Evolutionary conservation across 2,797 vertebrate species (phyloP).

Genomic region (Mormyrus proboscirostris): DNA sequence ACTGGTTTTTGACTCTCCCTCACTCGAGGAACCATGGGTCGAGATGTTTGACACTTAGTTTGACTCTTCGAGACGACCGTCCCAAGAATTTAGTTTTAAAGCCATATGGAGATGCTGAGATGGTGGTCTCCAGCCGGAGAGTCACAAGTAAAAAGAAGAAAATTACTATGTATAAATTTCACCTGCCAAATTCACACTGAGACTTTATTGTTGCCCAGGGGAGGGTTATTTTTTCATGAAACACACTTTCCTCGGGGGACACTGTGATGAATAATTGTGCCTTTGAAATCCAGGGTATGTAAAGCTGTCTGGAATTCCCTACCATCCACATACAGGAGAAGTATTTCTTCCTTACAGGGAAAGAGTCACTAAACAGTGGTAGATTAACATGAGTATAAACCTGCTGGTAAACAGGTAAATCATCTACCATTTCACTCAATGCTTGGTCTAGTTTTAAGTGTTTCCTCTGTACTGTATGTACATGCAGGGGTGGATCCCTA

Average conservation of each 20-base stretch:
- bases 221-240: conserved; percentile 17
- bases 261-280: conserved; percentile 25
- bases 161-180: conserved; percentile 7
- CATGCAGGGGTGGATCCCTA: background rate
- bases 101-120: background rate
- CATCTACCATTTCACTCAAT: background rate
- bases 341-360: background rate
- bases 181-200: conserved; percentile 30
- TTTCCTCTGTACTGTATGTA: background rate
- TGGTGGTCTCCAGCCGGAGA: background rate
- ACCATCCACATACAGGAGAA: background rate
- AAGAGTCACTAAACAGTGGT: background rate
- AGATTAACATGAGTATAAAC: background rate
- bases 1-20: background rate
- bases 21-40: background rate
- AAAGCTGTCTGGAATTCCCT: conserved; percentile 21
- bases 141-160: background rate
- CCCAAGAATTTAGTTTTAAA: background rate
- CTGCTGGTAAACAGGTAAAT: background rate
- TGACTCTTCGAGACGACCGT: background rate
- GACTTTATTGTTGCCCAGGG: conserved; percentile 32
- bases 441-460: background rate
- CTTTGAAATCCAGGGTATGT: conserved; percentile 33
- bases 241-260: conserved; percentile 30
- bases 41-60: background rate